Evolutionary conservation across 1,140 invertebrate species (phyloP).

Genomic region (Drosophila saltans): DNA sequence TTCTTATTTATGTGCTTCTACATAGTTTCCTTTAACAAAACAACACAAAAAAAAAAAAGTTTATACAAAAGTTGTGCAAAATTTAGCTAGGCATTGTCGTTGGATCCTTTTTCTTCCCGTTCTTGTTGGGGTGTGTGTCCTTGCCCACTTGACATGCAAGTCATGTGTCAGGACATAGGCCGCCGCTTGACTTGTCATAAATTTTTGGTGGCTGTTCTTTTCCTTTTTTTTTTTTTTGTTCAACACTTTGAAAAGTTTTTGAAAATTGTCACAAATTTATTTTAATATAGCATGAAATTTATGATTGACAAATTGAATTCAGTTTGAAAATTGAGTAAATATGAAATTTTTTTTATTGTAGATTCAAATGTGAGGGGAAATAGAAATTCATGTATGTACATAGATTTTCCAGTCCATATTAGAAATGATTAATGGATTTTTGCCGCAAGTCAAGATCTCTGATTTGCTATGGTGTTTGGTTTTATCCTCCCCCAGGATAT

Average conservation of each 20-base stretch:
- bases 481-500: conserved; percentile 31
- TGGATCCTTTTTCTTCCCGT: conserved; percentile 16
- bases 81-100: conserved; percentile 73
- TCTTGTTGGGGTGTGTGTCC: conserved; percentile 27
- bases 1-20: conserved; percentile 75
- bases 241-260: conserved; percentile 5
- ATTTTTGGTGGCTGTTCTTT: conserved; percentile 48
- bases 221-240: conserved; percentile 44
- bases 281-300: conserved; percentile 79
- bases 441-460: conserved; percentile 23
- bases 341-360: conserved; percentile 40
- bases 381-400: background rate
- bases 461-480: conserved; percentile 61
- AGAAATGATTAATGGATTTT: conserved; percentile 61
- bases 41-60: background rate
- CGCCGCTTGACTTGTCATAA: conserved; percentile 76
- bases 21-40: conserved; percentile 12
- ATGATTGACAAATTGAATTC: conserved; percentile 81
- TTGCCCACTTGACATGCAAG: conserved; percentile 72
- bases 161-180: conserved; percentile 75
- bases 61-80: conserved; percentile 60
- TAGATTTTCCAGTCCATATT: background rate
- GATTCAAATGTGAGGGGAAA: background rate
- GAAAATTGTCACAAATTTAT: conserved; percentile 75
- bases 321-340: conserved; percentile 46